These are phyloP conservation scores for Cryptomyrus ogoouensis DNA, from an alignment of 2,113 vertebrate genomes.

Conservation along the genomic window DNA sequence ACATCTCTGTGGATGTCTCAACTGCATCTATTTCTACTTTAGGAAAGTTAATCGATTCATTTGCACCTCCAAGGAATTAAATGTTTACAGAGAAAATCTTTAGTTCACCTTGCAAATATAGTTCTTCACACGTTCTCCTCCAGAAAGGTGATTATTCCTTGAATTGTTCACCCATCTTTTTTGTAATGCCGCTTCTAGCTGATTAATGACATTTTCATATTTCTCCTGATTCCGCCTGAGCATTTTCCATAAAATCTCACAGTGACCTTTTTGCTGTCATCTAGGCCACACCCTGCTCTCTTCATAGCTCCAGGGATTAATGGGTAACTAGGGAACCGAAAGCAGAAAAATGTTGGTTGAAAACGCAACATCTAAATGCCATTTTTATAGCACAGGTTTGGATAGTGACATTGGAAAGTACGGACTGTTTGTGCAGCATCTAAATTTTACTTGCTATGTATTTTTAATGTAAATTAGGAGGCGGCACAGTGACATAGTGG, in stretches of 20 bases:
- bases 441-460: neutral
- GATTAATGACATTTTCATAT: neutral
- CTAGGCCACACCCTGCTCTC: neutral
- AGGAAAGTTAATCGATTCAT: neutral
- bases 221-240: neutral
- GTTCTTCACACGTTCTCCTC: neutral
- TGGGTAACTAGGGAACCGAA: neutral
- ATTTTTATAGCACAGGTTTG: neutral
- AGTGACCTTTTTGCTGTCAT: neutral
- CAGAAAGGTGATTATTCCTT: neutral
- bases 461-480: neutral
- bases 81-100: neutral
- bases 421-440: neutral
- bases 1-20: neutral
- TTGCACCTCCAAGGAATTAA: neutral
- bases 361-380: neutral
- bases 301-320: neutral
- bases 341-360: neutral
- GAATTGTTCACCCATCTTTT: neutral
- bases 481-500: neutral
- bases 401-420: neutral
- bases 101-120: neutral
- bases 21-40: neutral
- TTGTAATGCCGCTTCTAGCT: neutral
- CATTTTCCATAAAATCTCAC: neutral